These are phyloP conservation scores for Vireo griseus DNA, from an alignment of 2,797 vertebrate genomes.

Conservation along the genomic window DNA sequence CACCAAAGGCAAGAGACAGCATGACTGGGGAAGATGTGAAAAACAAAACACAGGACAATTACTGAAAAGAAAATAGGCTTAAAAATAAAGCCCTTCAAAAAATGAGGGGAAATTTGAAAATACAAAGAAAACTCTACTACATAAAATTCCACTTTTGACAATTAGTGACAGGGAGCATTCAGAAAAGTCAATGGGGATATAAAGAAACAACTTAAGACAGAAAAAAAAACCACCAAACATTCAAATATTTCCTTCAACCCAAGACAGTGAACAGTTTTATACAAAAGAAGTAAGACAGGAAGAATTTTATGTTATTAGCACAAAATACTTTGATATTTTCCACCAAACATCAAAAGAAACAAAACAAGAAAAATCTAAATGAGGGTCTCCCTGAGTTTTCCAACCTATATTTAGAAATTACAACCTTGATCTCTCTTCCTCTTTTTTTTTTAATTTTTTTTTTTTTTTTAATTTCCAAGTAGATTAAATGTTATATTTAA, in stretches of 20 bases:
- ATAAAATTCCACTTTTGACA: neutral
- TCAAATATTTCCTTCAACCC: neutral
- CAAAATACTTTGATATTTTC: neutral
- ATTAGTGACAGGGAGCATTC: neutral
- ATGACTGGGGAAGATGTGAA: neutral
- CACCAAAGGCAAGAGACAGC: neutral
- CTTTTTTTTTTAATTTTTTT: neutral
- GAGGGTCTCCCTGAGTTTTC: neutral
- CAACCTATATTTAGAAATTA: neutral
- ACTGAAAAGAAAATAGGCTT: neutral
- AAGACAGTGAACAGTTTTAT: neutral
- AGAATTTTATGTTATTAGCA: neutral
- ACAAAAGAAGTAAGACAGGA: neutral
- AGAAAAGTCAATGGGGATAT: neutral
- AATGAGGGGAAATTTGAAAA: neutral
- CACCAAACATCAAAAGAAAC: slow-evolving; percentile 1
- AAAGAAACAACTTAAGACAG: neutral
- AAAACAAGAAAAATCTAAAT: neutral
- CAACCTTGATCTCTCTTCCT: slow-evolving; percentile 28
- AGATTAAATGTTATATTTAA: slow-evolving; percentile 27
- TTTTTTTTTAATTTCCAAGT: neutral
- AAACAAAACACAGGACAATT: neutral
- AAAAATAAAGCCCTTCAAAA: neutral
- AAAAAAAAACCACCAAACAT: neutral
- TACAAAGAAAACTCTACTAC: neutral